Conservation (phyloP, 2,113 vertebrate genomes). For the Melanocharis versteri region DNA sequence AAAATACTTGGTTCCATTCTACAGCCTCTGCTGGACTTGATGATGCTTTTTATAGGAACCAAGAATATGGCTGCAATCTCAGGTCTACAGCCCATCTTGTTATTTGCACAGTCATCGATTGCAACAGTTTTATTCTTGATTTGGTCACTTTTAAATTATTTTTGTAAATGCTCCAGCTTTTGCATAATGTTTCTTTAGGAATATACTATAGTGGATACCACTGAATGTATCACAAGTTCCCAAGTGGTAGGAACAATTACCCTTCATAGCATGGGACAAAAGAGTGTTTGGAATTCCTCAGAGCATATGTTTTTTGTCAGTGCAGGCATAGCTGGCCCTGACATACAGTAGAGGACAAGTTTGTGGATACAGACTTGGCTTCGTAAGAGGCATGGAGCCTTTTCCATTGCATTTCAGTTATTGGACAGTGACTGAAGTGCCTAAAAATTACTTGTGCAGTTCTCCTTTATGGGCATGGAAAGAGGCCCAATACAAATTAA, state of each 20-base stretch:
- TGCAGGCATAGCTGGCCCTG: neutral
- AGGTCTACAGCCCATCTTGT: neutral
- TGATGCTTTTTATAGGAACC: neutral
- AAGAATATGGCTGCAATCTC: neutral
- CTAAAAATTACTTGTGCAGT: neutral
- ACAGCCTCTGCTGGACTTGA: neutral
- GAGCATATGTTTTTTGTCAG: neutral
- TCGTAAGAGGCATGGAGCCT: neutral
- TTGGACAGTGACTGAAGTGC: neutral
- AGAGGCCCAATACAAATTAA: neutral
- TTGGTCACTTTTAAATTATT: neutral
- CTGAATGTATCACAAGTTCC: neutral
- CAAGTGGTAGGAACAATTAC: neutral
- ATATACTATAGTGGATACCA: neutral
- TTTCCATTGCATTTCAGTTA: neutral
- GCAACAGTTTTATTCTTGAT: neutral
- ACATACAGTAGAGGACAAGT: neutral
- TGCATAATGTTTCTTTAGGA: neutral
- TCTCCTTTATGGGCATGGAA: neutral
- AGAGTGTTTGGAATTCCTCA: neutral
- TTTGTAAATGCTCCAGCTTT: neutral
- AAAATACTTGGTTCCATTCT: neutral
- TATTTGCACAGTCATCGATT: neutral
- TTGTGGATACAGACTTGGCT: neutral
- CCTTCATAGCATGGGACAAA: neutral